These are phyloP conservation scores for Sapajus apella DNA, from an alignment of 2,113 vertebrate genomes.

Conservation along the genomic window DNA sequence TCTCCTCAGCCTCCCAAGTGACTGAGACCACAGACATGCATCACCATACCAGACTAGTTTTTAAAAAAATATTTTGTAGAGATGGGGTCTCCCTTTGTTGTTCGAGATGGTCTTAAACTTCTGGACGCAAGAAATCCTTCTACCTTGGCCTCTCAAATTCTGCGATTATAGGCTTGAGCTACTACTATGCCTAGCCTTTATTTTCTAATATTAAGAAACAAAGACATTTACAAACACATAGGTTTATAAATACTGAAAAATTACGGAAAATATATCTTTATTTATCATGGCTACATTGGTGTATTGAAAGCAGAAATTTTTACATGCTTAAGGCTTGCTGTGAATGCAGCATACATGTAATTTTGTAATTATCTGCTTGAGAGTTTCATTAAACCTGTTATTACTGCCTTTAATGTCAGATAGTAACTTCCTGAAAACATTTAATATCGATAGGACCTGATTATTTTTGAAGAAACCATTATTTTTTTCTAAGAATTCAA, in stretches of 20 bases:
- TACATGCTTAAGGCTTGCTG: background rate
- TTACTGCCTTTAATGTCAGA: background rate
- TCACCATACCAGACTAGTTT: too few species aligned
- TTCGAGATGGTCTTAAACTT: too few species aligned
- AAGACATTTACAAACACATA: background rate
- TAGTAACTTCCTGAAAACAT: conserved; percentile 5
- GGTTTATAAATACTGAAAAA: background rate
- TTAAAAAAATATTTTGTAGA: too few species aligned
- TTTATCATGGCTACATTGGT: background rate
- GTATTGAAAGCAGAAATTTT: background rate
- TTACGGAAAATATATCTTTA: background rate
- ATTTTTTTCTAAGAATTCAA: background rate
- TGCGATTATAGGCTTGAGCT: too few species aligned
- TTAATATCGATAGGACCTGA: background rate
- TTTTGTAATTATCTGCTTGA: background rate
- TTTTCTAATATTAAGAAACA: background rate
- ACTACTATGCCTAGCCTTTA: too few species aligned
- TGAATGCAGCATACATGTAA: background rate
- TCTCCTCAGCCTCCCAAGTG: too few species aligned
- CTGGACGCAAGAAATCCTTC: too few species aligned
- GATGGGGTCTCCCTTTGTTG: too few species aligned
- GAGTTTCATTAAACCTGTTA: background rate
- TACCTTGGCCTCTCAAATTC: too few species aligned
- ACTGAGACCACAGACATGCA: too few species aligned
- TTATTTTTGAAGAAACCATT: background rate